Percentiles rank a stretch among this genome's conserved stretches.
phyloP scores from a whole-genome alignment of 2,797 vertebrate species.

The Limosa lapponica region DNA sequence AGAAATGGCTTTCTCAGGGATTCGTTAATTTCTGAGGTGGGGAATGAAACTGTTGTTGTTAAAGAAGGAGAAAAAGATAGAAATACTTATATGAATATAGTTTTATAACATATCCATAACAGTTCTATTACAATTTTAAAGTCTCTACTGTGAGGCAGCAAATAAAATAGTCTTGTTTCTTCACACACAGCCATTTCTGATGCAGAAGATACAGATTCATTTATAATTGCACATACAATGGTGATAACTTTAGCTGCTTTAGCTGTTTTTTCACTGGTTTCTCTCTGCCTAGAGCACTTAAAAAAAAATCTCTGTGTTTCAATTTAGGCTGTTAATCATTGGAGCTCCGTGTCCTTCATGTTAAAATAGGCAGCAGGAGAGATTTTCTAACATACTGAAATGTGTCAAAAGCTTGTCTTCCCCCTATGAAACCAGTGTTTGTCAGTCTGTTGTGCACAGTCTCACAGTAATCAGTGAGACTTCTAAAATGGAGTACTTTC shows the following conservation, averaged over 20 bases:
- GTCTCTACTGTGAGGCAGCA: neutral
- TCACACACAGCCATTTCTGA: neutral
- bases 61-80: neutral
- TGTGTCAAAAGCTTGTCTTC: neutral
- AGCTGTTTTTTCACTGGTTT: neutral
- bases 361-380: neutral
- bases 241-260: neutral
- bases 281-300: neutral
- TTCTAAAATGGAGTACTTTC: neutral
- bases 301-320: neutral
- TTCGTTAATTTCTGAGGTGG: neutral
- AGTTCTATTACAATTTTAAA: neutral
- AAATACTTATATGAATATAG: neutral
- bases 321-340: neutral
- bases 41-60: neutral
- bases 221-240: neutral
- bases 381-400: neutral
- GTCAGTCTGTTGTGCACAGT: neutral
- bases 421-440: neutral
- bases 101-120: neutral
- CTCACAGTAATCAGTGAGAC: neutral
- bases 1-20: neutral
- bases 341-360: neutral
- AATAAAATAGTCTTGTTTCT: neutral
- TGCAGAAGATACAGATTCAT: neutral